A percentile compares a stretch with the other conserved stretches of the same genome.
Evolutionary conservation across 2,113 vertebrate species (phyloP).

Genomic region (Ursus arctos): DNA sequence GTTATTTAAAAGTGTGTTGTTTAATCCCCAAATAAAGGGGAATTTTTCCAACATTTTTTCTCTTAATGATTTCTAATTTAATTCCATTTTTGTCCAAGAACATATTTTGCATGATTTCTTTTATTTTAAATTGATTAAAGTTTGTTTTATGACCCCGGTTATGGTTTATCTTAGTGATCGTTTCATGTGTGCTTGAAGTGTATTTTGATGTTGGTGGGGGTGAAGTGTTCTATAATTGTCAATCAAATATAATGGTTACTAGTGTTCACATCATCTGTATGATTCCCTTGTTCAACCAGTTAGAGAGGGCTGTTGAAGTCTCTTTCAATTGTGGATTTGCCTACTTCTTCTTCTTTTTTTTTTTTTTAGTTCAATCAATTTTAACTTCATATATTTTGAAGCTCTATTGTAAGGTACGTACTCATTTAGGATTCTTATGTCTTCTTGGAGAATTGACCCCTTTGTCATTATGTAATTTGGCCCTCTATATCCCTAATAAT

Average conservation of each 20-base stretch:
- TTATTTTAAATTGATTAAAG: background rate
- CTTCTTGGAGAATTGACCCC: background rate
- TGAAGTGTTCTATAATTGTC: background rate
- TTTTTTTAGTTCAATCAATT: background rate
- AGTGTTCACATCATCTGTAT: background rate
- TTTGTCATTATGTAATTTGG: background rate
- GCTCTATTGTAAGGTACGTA: background rate
- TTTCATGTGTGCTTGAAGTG: background rate
- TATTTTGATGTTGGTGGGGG: background rate
- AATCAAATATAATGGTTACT: background rate
- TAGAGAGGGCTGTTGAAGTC: background rate
- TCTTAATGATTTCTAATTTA: background rate
- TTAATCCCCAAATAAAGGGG: background rate
- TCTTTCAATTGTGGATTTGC: background rate
- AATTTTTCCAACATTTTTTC: background rate
- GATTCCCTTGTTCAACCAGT: background rate
- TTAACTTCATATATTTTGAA: background rate
- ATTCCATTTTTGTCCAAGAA: background rate
- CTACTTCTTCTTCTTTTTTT: background rate
- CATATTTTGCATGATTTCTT: background rate
- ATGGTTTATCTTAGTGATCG: background rate
- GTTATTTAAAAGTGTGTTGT: background rate
- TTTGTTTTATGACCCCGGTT: background rate
- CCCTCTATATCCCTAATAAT: background rate
- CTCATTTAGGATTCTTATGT: background rate